phyloP scores from a whole-genome alignment of 2,113 vertebrate species.

The Cervus canadensis region DNA sequence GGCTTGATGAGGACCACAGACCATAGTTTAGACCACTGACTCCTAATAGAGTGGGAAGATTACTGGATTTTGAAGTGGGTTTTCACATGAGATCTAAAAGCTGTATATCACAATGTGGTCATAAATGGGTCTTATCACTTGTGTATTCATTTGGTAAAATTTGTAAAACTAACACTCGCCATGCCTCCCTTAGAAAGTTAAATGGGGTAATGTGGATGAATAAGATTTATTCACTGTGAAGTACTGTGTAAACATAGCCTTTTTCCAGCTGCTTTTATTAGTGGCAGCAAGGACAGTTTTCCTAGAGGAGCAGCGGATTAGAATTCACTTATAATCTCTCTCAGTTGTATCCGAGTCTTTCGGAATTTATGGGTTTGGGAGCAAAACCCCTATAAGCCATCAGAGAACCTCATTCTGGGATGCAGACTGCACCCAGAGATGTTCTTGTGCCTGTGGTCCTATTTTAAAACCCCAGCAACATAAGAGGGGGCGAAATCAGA shows the following conservation, averaged over 20 bases:
- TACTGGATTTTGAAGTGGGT: not conserved
- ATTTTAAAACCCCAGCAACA: not conserved
- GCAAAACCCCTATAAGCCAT: not conserved
- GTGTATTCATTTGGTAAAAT: not conserved
- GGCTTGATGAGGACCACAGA: not conserved
- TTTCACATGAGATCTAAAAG: not conserved
- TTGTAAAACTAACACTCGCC: not conserved
- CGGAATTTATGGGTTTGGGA: accelerated
- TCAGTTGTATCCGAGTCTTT: not conserved
- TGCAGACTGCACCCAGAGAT: not conserved
- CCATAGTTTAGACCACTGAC: not conserved
- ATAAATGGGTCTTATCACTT: not conserved
- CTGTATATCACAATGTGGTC: not conserved
- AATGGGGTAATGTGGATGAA: not conserved
- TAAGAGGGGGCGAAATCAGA: not conserved
- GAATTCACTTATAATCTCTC: not conserved
- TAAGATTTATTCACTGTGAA: not conserved
- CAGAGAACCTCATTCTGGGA: not conserved
- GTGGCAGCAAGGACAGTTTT: not conserved
- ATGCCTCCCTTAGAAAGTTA: not conserved
- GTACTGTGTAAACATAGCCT: not conserved
- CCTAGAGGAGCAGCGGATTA: not conserved
- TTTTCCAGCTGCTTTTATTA: not conserved
- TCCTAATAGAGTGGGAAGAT: not conserved
- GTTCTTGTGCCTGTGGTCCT: not conserved